phyloP scores from a whole-genome alignment of 2,113 vertebrate genomes.

The Coregonus clupeaformis region DNA sequence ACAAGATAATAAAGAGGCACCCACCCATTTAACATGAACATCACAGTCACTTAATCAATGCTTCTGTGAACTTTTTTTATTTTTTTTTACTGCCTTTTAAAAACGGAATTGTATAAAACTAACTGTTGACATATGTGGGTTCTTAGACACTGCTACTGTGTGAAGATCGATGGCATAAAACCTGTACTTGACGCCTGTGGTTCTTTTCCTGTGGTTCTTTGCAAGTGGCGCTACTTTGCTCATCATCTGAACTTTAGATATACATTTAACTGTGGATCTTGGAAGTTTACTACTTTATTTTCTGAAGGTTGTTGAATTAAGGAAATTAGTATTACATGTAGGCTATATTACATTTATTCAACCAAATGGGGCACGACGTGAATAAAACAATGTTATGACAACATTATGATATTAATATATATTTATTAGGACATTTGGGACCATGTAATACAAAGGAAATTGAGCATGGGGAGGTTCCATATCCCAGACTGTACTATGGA shows the following conservation, averaged over 20 bases:
- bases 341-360: background rate
- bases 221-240: background rate
- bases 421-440: background rate
- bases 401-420: background rate
- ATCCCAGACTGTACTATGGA: conserved; percentile 16
- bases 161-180: background rate
- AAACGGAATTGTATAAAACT: conserved; percentile 38
- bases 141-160: background rate
- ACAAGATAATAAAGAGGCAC: too few species aligned
- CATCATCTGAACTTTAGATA: background rate
- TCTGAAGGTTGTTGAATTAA: background rate
- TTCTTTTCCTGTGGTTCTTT: background rate
- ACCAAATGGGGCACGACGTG: background rate
- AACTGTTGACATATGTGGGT: conserved; percentile 32
- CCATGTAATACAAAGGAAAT: background rate
- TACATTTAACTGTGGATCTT: background rate
- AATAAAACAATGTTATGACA: background rate
- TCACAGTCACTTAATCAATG: conserved; percentile 39
- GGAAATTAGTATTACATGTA: background rate
- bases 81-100: conserved; percentile 33
- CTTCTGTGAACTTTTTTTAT: conserved; percentile 38
- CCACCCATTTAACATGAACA: too few species aligned
- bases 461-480: conserved; percentile 1
- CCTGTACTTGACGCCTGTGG: background rate
- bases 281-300: background rate